Evolutionary conservation across 1,140 invertebrate species (phyloP).

Genomic region (Rhizoglyphus robini): DNA sequence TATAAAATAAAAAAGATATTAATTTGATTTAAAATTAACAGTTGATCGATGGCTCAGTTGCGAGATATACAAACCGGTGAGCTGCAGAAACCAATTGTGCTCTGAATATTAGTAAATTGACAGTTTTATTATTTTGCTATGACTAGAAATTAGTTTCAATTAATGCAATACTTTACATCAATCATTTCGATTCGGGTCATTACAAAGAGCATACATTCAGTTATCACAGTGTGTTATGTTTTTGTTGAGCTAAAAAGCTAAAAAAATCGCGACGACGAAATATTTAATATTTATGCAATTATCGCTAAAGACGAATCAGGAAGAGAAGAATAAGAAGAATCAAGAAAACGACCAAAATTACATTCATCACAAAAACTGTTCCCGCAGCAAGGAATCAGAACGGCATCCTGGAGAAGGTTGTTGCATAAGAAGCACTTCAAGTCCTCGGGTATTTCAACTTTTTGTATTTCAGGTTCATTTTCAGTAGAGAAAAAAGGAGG

Average conservation of each 20-base stretch:
- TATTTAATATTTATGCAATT: too few species aligned
- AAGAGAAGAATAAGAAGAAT: constrained; percentile 1
- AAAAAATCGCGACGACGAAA: too few species aligned
- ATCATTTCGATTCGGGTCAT: too few species aligned
- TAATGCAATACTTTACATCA: too few species aligned
- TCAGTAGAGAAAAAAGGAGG: constrained; percentile 44
- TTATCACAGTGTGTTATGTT: too few species aligned
- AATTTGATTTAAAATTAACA: constrained; percentile 14
- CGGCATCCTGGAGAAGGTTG: constrained; percentile 83
- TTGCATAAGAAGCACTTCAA: constrained; percentile 78
- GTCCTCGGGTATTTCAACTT: constrained; percentile 67
- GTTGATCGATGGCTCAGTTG: not conserved
- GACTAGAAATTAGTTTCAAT: too few species aligned
- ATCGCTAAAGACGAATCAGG: too few species aligned
- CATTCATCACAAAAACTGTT: constrained; percentile 97
- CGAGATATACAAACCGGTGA: not conserved
- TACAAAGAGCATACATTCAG: too few species aligned
- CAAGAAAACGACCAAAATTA: constrained; percentile 39
- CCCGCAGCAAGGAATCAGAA: constrained; percentile 91
- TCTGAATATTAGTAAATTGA: too few species aligned
- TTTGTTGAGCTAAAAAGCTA: too few species aligned
- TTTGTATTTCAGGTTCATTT: constrained; percentile 34
- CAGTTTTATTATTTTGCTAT: too few species aligned
- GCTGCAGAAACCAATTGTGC: too few species aligned
- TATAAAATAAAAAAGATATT: constrained; percentile 11